Conservation (phyloP, 2,113 vertebrate genomes). For the Irena cyanogastra region DNA sequence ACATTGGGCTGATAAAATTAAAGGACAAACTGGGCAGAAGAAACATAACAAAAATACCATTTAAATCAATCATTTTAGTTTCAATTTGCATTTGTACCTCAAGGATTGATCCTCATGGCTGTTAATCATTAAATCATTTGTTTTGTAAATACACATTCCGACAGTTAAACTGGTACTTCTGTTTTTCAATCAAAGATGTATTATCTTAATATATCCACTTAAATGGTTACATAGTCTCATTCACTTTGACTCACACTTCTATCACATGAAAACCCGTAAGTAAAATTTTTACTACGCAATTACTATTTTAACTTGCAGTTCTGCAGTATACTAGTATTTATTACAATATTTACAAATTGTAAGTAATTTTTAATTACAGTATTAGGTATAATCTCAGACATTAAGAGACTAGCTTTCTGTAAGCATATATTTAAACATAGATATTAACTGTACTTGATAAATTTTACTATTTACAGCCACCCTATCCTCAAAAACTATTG, state of each 20-base stretch:
- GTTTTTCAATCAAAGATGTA: neutral
- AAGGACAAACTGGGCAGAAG: neutral
- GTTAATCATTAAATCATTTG: neutral
- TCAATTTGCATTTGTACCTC: neutral
- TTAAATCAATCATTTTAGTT: neutral
- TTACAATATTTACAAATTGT: neutral
- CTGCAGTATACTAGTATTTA: neutral
- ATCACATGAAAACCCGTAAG: neutral
- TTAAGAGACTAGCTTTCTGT: neutral
- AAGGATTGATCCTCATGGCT: neutral
- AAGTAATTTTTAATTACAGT: neutral
- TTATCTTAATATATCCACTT: neutral
- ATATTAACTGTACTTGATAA: neutral
- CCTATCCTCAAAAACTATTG: neutral
- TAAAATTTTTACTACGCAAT: neutral
- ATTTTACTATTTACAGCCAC: neutral
- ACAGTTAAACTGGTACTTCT: neutral
- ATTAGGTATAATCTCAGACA: neutral
- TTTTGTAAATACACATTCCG: neutral
- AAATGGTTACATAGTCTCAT: neutral
- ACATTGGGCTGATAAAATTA: neutral
- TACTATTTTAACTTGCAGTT: neutral
- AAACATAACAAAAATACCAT: neutral
- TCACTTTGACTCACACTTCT: neutral
- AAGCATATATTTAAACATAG: neutral